Base-by-base conservation (phyloP, 2,113 vertebrate species). In the Protobothrops mucrosquamatus region DNA sequence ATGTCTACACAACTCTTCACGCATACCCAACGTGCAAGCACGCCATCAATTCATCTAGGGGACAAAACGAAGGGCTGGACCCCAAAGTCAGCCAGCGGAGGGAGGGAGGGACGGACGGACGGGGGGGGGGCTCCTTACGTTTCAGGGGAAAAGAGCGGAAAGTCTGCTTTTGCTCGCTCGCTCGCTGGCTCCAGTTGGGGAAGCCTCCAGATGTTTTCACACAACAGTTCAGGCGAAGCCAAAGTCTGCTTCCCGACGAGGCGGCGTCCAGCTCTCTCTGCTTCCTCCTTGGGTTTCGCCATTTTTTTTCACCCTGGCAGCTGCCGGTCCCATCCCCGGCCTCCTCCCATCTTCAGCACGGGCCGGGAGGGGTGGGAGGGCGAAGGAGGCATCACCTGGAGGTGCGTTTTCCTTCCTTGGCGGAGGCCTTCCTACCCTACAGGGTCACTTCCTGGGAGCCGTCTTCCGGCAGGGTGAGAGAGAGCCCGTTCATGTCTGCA, bases 381-480 rank as follows among this genome's bases (percentile, higher is more conserved):
- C 0, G 52, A n/a, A 29, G 87, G 56, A 39, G 57, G 46, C 5
- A 12, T 24, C 2, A 0, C 10, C 14, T 3, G 59, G 39, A 14
- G 2, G 56, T 0, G 29, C 7, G 20, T 39, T 56, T n/a, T 43
- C 81, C 91, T 55, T 34, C 11, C 29, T 69, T 14, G 0, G 39
- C 2, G 0, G 23, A 86, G 23, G 8, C 86, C 54, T 10, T 11
- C 54, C 29, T 22, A 0, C 69, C 64, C 92, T 93, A 93, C 6
- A 89, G 88, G 6, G 92, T 52, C 55, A 93, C 69, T 48, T 89
- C 92, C 29, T 34, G 92, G 54, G 26, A 0, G 39, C 88, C n/a
- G 18, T 96, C 95, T 85, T 96, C 92, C 9, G 8, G 56, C 5
- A 48, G 69, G 29, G 51, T 11, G 2, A 46, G 23, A 3, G 14